Base-by-base conservation (phyloP, 1,140 invertebrate genomes). In the Listronotus bonariensis region DNA sequence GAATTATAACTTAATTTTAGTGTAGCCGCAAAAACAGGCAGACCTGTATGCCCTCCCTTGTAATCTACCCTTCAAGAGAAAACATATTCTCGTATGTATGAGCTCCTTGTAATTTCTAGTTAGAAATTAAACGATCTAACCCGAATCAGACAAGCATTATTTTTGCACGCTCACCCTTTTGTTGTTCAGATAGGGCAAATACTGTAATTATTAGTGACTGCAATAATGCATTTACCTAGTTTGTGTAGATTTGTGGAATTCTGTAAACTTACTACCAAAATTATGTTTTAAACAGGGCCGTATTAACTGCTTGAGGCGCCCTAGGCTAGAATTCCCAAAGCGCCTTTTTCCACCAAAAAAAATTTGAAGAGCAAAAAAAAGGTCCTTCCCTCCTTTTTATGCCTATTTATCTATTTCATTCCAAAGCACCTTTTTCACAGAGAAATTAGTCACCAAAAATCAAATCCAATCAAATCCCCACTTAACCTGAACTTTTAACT, bases 181-280 rank as follows among this genome's bases (percentile, higher is more conserved):
- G 49, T 49, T 63, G 20, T 38, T 51, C 17, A 68, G 66, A 57
- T 57, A 67, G 64, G 59, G 66, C 59, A 63, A 64, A 68, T 45
- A 53, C 52, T 58, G 48, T 64, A 68, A 64, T 68, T 64, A 68
- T 62, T 55, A 67, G 41, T 43, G 57, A 58, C 52, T 59, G 45
- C 41, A 57, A 46, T 66, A 60, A 60, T 59, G 11, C 9, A 2
- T 54, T 54, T 40, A 32, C 32, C 18, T 41, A 3, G 34, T 36
- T 12, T 26, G 7, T 54, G 9, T 40, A 20, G 41, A 41, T 20
- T 54, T 42, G 41, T 5, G 15, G 45, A 48, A 9, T 48, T 48
- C 18, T 20, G 45, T 26, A 11, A 48, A 48, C 15, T 48, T 48
- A 18, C n/a, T n/a, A 48, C 45, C 26, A 26, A 26, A 26, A 48